Conservation (phyloP, 2,888 invertebrate genomes). For the Netelia melanura region DNA sequence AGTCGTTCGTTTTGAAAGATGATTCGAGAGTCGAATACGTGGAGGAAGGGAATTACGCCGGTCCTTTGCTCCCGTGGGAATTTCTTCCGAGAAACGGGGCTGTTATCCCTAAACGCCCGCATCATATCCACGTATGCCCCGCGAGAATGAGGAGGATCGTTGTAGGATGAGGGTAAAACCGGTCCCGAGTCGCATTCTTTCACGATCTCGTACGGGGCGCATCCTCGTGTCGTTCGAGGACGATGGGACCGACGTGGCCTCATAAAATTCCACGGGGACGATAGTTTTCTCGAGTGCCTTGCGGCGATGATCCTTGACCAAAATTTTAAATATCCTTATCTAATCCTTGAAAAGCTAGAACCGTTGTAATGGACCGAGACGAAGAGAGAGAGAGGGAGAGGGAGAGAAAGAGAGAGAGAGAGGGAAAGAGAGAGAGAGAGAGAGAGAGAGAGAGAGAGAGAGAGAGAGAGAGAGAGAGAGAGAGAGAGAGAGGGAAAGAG, state of each 20-base stretch:
- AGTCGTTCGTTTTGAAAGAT: conserved; percentile 23
- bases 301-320: conserved; percentile 45
- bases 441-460: too few relatives aligned
- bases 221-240: conserved; percentile 52
- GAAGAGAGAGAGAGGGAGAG: neutral
- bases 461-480: neutral
- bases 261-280: conserved; percentile 60
- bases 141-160: conserved; percentile 49
- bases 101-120: conserved; percentile 69
- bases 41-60: conserved; percentile 30
- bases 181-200: conserved; percentile 64
- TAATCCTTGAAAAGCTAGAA: conserved; percentile 22
- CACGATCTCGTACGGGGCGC: conserved; percentile 67
- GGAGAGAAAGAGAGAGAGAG: too few relatives aligned
- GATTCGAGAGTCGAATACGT: conserved; percentile 35
- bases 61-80: conserved; percentile 70
- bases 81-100: conserved; percentile 65
- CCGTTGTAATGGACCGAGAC: neutral
- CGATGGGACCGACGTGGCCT: conserved; percentile 43
- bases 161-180: conserved; percentile 52
- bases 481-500: neutral
- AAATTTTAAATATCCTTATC: conserved; percentile 54
- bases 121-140: conserved; percentile 63
- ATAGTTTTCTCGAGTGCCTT: neutral
- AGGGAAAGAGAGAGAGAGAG: too few relatives aligned